phyloP scores from a whole-genome alignment of 2,797 vertebrate genomes.

The Zenarchopterus dispar region DNA sequence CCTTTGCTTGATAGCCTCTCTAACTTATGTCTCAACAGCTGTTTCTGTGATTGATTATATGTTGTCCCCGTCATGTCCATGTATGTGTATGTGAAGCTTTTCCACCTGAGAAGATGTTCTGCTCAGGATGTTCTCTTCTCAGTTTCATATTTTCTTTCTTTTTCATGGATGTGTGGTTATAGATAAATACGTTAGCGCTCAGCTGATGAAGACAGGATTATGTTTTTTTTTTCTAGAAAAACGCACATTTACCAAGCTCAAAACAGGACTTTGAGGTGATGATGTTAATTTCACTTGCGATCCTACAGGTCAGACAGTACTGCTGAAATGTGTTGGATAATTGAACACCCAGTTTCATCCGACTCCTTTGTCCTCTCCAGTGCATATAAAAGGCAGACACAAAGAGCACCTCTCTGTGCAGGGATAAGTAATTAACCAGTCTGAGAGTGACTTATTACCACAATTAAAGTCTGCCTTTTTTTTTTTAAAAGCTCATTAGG shows the following conservation, averaged over 20 bases:
- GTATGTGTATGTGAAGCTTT: background rate
- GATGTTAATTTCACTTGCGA: constrained; percentile 12
- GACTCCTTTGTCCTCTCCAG: constrained; percentile 32
- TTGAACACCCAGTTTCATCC: constrained; percentile 27
- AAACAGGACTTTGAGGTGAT: background rate
- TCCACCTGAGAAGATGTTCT: background rate
- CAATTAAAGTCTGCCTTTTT: constrained; percentile 56
- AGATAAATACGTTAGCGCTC: too few relatives aligned
- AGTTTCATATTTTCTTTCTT: too few relatives aligned
- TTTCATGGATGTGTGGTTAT: too few relatives aligned
- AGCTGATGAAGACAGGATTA: too few relatives aligned
- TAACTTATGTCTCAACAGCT: constrained; percentile 2
- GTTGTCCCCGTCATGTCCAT: constrained; percentile 13
- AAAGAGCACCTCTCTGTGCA: constrained; percentile 23
- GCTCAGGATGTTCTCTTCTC: too few relatives aligned
- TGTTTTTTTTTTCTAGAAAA: too few relatives aligned
- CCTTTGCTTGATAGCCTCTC: constrained; percentile 23
- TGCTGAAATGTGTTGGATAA: constrained; percentile 27
- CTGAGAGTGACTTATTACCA: constrained; percentile 64
- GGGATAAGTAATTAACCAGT: constrained; percentile 57
- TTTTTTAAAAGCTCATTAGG: constrained; percentile 47
- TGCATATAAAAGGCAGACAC: constrained; percentile 23
- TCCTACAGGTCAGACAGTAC: constrained; percentile 9
- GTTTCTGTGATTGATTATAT: constrained; percentile 14
- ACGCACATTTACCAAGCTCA: too few relatives aligned